Evolutionary conservation across 2,113 vertebrate genomes (phyloP).

Genomic region (Capreolus pygargus): DNA sequence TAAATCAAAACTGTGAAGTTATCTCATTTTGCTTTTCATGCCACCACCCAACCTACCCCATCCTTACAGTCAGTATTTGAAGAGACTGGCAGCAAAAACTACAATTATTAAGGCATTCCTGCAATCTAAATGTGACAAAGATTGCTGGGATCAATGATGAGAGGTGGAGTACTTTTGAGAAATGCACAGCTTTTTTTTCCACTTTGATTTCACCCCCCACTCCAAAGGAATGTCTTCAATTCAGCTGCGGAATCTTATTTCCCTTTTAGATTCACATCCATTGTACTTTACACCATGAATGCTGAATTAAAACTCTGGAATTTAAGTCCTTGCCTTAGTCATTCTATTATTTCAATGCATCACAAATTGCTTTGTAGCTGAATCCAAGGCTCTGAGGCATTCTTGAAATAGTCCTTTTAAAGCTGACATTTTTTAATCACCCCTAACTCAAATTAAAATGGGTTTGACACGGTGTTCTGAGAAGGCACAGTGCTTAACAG

Average conservation of each 20-base stretch:
- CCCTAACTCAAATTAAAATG: conserved; percentile 70
- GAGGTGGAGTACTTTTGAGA: background rate
- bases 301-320: conserved; percentile 50
- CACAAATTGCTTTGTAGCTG: conserved; percentile 75
- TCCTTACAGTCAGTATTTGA: background rate
- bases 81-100: background rate
- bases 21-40: background rate
- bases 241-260: conserved; percentile 11
- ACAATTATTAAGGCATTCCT: background rate
- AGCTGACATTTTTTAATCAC: conserved; percentile 65
- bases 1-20: background rate
- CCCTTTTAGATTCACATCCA: background rate
- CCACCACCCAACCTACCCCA: background rate
- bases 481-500: conserved; percentile 51
- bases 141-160: background rate
- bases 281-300: conserved; percentile 63
- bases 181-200: background rate
- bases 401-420: conserved; percentile 73
- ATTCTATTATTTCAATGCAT: conserved; percentile 72
- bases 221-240: conserved; percentile 55
- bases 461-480: conserved; percentile 67
- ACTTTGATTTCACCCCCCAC: background rate
- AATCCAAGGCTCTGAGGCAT: conserved; percentile 66
- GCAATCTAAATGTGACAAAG: background rate
- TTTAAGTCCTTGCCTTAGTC: conserved; percentile 69